Conservation (phyloP, 2,888 invertebrate species). For the Eumerus sabulonum region DNA sequence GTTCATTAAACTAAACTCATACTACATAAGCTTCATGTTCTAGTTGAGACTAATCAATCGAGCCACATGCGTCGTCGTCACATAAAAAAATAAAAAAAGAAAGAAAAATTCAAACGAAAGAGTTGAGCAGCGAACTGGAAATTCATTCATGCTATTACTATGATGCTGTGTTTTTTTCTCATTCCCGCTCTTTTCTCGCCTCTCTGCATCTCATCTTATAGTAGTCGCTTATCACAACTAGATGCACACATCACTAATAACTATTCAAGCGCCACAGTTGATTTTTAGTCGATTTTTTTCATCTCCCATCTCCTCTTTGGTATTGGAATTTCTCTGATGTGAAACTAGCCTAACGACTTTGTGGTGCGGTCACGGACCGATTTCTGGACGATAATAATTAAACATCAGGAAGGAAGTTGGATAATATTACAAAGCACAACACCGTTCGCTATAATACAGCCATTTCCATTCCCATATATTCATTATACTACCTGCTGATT, state of each 20-base stretch:
- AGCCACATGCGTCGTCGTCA: neutral
- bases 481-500: conserved; percentile 21
- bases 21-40: conserved; percentile 45
- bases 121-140: conserved; percentile 59
- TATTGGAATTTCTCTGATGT: no score
- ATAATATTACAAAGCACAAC: conserved; percentile 6
- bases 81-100: conserved; percentile 7
- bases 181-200: conserved; percentile 3
- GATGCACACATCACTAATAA: conserved; percentile 32
- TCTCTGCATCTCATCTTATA: conserved; percentile 15
- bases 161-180: no score
- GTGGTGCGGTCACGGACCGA: conserved; percentile 4
- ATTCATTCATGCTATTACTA: conserved; percentile 49
- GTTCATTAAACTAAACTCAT: conserved; percentile 61
- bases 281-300: no score
- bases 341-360: conserved; percentile 27
- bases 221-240: conserved; percentile 32
- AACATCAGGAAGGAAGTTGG: conserved; percentile 33
- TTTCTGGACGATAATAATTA: conserved; percentile 38
- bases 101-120: conserved; percentile 45
- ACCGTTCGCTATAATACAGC: no score
- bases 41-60: conserved; percentile 52
- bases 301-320: neutral
- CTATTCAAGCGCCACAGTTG: neutral
- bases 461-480: no score